Conservation (phyloP, 37 sponge, comb jelly and placozoan species). For the Chondrilla cf. caribensis region DNA sequence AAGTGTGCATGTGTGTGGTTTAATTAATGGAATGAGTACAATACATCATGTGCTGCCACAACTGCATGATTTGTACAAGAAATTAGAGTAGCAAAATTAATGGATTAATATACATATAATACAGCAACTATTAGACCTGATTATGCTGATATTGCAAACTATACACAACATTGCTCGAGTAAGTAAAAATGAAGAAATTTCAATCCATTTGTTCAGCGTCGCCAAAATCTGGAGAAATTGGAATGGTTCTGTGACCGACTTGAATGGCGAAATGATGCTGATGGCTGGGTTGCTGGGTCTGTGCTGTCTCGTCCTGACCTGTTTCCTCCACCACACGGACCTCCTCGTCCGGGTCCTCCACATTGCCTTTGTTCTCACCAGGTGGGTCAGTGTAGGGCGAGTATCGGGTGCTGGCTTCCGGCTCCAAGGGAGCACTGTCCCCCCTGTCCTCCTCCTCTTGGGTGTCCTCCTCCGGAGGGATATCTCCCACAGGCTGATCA, state of each 20-base stretch:
- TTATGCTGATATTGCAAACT: too few species aligned
- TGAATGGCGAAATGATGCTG: conserved; percentile 15
- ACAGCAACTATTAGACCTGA: neutral
- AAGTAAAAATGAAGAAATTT: too few species aligned
- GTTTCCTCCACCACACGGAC: conserved; percentile 7
- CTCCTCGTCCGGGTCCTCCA: conserved; percentile 8
- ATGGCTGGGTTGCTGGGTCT: neutral
- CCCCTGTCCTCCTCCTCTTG: conserved; percentile 1
- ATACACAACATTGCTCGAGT: too few species aligned
- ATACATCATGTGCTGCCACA: too few species aligned
- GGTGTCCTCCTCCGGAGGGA: neutral
- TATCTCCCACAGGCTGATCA: neutral
- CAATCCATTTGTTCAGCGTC: neutral
- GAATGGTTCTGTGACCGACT: neutral
- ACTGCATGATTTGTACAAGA: too few species aligned
- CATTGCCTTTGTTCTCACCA: neutral
- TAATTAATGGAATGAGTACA: too few species aligned
- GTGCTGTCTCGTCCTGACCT: neutral
- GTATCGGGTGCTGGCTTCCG: neutral
- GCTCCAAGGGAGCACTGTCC: conserved; percentile 14
- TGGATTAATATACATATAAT: neutral
- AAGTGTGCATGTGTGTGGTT: too few species aligned
- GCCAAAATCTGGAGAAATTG: conserved; percentile 8
- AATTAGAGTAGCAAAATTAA: too few species aligned
- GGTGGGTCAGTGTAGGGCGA: conserved; percentile 13